phyloP scores from a whole-genome alignment of 2,113 vertebrate genomes.

The Grallaria varia region DNA sequence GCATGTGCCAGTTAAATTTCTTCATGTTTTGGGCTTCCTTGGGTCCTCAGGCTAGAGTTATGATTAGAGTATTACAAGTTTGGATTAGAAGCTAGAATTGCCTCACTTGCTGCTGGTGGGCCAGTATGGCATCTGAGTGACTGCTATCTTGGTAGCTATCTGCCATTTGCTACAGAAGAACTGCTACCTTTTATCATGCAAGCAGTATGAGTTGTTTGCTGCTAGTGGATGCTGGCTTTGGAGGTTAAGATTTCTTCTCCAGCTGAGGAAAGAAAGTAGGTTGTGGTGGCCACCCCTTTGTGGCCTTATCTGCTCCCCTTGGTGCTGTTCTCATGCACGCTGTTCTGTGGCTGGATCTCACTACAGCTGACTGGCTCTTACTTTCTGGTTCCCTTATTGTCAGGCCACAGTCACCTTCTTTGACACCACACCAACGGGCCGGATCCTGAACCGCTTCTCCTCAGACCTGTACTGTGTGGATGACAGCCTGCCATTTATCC shows the following conservation, averaged over 20 bases:
- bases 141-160: background rate
- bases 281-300: background rate
- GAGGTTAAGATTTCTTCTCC: background rate
- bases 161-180: background rate
- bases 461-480: slow-evolving; percentile 90
- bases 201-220: background rate
- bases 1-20: background rate
- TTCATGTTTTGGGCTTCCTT: background rate
- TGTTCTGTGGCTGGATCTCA: background rate
- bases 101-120: background rate
- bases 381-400: background rate
- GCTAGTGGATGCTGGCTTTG: background rate
- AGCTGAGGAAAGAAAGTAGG: background rate
- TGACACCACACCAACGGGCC: slow-evolving; percentile 86
- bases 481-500: slow-evolving; percentile 88
- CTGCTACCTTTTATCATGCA: background rate
- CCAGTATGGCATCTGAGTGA: background rate
- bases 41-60: background rate
- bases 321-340: background rate
- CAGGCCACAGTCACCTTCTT: slow-evolving; percentile 92
- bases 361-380: background rate
- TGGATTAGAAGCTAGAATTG: background rate
- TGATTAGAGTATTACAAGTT: background rate
- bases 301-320: background rate
- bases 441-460: slow-evolving; percentile 94